Evolutionary conservation across 1,140 invertebrate species (phyloP), one percentile per base, ranked within the genome.

Genomic region (Bemisia tabaci): DNA sequence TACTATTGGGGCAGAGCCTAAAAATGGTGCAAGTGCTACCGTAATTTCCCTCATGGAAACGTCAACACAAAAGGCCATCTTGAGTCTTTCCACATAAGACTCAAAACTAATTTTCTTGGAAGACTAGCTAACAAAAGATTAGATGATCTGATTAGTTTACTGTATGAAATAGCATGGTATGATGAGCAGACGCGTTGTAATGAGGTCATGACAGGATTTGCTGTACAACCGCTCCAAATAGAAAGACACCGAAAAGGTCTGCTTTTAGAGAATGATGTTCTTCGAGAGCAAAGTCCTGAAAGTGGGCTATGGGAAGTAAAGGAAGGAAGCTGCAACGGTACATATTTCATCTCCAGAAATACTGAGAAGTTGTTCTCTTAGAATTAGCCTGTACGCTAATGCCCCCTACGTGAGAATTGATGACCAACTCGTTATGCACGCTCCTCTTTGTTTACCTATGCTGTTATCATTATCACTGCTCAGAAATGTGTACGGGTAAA

Each of bases 21-120:
- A 65, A 65, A 65, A 33, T 65, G 63, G 63, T 25, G 26, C 12
- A 65, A 39, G 63, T 65, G 63, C 48, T 48, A 33, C 27, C 27
- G 63, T 17, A 65, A 65, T 65, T 65, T 65, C 17, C 9, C 24
- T 21, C 63, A 65, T 58, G 26, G n/a, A 12, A 48, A 27, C 48
- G 63, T 65, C 17, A 23, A 65, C 22, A 65, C 63, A 12, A 65
- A 25, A 2, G 33, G 24, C n/a, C 63, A 65, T 65, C 22, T 65
- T 33, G 63, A 65, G 23, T 65, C 63, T 12, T 65, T 65, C 22
- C 63, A 65, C 39, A 65, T n/a, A 2, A 27, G 27, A 24, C 48
- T 65, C 17, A 65, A 65, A 22, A 33, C 27, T 21, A 39, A 27
- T 24, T 65, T 39, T 23, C 23, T 39, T 11, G 21, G 12, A 12